Conservation (phyloP, 2,797 vertebrate genomes). For the Pogoniulus pusillus region DNA sequence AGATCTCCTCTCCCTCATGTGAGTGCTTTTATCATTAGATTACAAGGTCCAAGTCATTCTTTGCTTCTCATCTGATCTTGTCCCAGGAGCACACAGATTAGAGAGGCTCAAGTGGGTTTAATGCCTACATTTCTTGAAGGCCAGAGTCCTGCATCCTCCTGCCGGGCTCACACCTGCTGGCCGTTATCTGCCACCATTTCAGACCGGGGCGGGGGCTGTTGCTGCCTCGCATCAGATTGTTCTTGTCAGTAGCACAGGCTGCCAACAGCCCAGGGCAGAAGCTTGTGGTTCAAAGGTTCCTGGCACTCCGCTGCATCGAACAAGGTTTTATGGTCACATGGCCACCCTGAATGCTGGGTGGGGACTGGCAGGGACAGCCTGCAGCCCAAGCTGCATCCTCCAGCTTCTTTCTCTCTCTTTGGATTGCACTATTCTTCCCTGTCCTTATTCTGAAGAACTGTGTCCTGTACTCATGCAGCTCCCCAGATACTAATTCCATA, state of each 20-base stretch:
- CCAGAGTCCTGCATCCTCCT: not conserved
- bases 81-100: not conserved
- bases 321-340: not conserved
- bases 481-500: not conserved
- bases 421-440: not conserved
- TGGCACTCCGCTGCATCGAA: not conserved
- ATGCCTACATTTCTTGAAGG: not conserved
- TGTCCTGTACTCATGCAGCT: not conserved
- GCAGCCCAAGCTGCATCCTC: not conserved
- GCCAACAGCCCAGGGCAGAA: not conserved
- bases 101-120: not conserved
- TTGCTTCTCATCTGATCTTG: slow-evolving; percentile 14
- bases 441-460: not conserved
- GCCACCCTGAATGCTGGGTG: not conserved
- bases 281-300: not conserved
- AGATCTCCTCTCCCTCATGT: not conserved
- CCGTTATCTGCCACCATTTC: not conserved
- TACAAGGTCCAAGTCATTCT: not conserved
- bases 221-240: not conserved
- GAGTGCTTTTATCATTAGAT: not conserved
- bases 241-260: not conserved
- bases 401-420: not conserved
- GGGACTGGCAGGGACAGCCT: not conserved
- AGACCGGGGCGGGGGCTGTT: not conserved
- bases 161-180: not conserved